Percentiles rank a stretch among this genome's conserved stretches.
Conservation (phyloP, 2,797 vertebrate species). For the Scomberomorus guttatus region DNA sequence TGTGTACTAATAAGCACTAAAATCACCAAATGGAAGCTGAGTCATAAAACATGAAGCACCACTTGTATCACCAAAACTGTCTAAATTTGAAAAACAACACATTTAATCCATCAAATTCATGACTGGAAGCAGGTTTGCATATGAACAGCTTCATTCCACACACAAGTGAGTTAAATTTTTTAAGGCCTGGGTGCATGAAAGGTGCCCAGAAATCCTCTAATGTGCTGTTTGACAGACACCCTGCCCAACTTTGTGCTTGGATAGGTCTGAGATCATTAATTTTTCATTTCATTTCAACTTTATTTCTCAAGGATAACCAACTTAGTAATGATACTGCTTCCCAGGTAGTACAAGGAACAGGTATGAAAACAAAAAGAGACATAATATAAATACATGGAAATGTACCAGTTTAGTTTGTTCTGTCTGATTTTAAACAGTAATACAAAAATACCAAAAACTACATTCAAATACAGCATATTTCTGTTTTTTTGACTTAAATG, state of each 20-base stretch:
- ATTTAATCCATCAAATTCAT: slow-evolving; percentile 24
- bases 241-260: slow-evolving; percentile 7
- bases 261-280: background rate
- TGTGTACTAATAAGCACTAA: no score
- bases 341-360: background rate
- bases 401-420: background rate
- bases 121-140: slow-evolving; percentile 19
- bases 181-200: background rate
- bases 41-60: background rate
- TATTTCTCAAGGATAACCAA: background rate
- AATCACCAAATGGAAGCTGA: background rate
- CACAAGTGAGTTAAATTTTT: no score
- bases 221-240: slow-evolving; percentile 18
- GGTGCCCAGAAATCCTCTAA: slow-evolving; percentile 31
- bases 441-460: background rate
- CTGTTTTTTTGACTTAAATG: no score
- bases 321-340: background rate
- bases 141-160: slow-evolving; percentile 16
- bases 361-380: slow-evolving; percentile 1
- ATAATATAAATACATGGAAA: background rate
- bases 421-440: background rate
- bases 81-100: background rate
- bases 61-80: no score
- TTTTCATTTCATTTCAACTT: slow-evolving; percentile 16
- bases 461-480: background rate